These are phyloP conservation scores for Drosophila sp. DNA, from an alignment of 1,140 invertebrate genomes.

Conservation along the genomic window DNA sequence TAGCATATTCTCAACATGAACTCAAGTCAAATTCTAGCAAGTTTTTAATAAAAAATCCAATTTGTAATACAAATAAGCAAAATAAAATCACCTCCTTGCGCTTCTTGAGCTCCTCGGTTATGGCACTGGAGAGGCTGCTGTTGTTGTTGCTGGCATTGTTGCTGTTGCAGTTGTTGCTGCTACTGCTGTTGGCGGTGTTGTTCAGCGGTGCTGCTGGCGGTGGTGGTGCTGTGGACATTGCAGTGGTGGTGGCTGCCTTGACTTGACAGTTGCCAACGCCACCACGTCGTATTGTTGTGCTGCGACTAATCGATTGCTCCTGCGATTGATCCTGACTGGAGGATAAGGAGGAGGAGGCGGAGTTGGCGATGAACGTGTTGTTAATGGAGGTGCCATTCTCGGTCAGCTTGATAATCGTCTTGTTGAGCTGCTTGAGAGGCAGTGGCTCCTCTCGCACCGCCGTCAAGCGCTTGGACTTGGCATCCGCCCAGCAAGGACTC, in stretches of 20 bases:
- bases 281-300: conserved; percentile 56
- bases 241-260: too few relatives aligned
- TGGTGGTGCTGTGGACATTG: conserved; percentile 36
- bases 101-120: conserved; percentile 86
- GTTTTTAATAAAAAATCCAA: too few relatives aligned
- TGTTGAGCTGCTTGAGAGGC: conserved; percentile 85
- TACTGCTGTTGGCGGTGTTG: conserved; percentile 3
- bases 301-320: conserved; percentile 43
- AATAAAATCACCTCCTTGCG: conserved; percentile 87
- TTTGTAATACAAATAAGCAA: too few relatives aligned
- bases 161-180: conserved; percentile 38
- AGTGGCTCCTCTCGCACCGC: conserved; percentile 87
- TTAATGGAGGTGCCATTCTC: conserved; percentile 88
- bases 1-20: too few relatives aligned
- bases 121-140: conserved; percentile 85
- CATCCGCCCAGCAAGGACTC: conserved; percentile 87
- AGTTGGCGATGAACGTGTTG: conserved; percentile 56
- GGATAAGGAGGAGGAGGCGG: too few relatives aligned
- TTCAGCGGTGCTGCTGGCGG: conserved; percentile 28
- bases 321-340: conserved; percentile 20
- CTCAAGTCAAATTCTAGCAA: too few relatives aligned
- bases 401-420: conserved; percentile 89
- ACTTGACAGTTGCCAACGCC: conserved; percentile 2
- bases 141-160: conserved; percentile 36
- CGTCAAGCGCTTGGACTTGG: conserved; percentile 87